Base-by-base conservation (phyloP, 2,797 vertebrate species). In the Eurystomus glaucurus region DNA sequence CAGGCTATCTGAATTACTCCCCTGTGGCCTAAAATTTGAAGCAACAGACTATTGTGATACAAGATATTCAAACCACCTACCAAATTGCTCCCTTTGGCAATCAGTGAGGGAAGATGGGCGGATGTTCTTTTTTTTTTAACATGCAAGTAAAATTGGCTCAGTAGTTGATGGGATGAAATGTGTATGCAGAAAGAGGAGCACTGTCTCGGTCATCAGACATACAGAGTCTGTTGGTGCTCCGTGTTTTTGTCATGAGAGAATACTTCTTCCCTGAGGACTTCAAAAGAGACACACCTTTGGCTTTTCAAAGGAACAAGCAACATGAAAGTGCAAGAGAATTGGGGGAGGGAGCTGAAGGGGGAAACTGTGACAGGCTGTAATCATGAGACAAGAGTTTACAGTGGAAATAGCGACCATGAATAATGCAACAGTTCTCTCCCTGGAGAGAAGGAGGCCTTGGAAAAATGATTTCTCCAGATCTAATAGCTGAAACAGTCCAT, bases 401-500 rank as follows among this genome's bases (percentile, higher is more conserved):
- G 21, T 55, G 85, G 88, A 95, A 96, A 72, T 31, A 80, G 76
- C 2, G 18, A 28, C 77, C 50, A 91, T 95, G 85, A 96, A 95
- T 97, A 93, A 97, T 92, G 90, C 85, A 97, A 41, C 60, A 90
- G 60, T 80, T 79, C 80, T 90, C 25, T 58, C 91, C 50, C 52
- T 25, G 60, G 77, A 93, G 84, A 97, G 88, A 78, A 94, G 87
- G 51, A 75, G 43, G 21, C 35, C 75, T 95, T 43, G 65, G 48
- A 92, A 85, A 96, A 84, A 85, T 52, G 58, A 94, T 95, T 97
- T 89, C 82, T 94, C 72, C 78, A 90, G 52, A 84, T 95, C 68
- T 95, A 94, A 91, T 79, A 83, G 69, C 46, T 90, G 80, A 93
- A 95, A 96, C 16, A 88, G 91, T 95, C 92, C 95, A 78, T 96